phyloP scores from a whole-genome alignment of 2,797 vertebrate genomes.

The Gadopsis marmoratus region DNA sequence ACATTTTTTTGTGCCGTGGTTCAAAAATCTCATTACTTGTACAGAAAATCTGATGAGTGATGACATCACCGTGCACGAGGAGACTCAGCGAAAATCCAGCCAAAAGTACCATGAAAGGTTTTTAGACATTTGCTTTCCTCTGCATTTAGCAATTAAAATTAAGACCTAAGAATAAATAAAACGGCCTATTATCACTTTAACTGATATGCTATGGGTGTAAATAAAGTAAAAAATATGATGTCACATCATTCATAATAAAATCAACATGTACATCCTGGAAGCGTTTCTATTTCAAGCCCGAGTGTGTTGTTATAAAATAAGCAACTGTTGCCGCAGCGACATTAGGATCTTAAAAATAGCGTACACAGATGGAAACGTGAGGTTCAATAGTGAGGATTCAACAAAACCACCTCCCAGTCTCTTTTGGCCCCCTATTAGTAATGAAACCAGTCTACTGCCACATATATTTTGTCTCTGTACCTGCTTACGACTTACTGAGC shows the following conservation, averaged over 20 bases:
- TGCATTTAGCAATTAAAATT: not conserved
- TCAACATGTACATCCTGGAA: not conserved
- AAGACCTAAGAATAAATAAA: slow-evolving; percentile 2
- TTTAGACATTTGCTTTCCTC: not conserved
- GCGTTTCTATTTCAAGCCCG: not conserved
- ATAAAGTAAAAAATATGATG: not conserved
- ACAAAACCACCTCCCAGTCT: too few species aligned
- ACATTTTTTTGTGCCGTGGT: not conserved
- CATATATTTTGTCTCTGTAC: not conserved
- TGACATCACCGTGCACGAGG: slow-evolving; percentile 2
- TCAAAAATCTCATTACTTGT: slow-evolving; percentile 7
- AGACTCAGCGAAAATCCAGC: slow-evolving; percentile 1
- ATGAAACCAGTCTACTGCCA: not conserved
- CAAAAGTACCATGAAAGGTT: not conserved
- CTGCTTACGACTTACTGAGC: not conserved
- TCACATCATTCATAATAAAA: not conserved
- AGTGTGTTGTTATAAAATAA: not conserved
- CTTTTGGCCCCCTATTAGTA: not conserved
- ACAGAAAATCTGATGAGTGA: slow-evolving; percentile 5
- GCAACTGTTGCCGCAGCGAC: not conserved
- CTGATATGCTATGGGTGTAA: not conserved
- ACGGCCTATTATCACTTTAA: not conserved
- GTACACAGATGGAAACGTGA: not conserved
- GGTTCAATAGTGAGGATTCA: not conserved
- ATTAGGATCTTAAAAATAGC: not conserved